A percentile compares a stretch with the other conserved stretches of the same genome.
These are phyloP conservation scores for Heliornis fulica DNA, from an alignment of 2,113 vertebrate genomes.

Conservation along the genomic window DNA sequence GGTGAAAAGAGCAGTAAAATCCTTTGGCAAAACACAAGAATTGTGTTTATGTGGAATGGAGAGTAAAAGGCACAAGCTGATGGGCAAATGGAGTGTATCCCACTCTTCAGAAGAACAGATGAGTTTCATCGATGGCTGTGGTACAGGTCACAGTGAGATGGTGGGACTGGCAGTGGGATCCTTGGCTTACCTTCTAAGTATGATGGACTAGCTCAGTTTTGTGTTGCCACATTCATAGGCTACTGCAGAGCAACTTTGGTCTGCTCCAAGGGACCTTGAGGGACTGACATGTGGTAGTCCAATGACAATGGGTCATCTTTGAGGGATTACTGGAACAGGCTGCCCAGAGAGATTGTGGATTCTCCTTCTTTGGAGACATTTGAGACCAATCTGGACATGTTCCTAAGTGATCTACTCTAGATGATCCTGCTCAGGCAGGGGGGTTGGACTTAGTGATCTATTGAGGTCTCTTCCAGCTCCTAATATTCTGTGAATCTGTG, in stretches of 20 bases:
- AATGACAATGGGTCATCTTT: background rate
- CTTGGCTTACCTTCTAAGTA: accelerated
- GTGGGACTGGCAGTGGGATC: background rate
- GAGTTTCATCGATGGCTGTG: background rate
- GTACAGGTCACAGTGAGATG: background rate
- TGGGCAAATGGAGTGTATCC: background rate
- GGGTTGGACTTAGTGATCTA: too few species aligned
- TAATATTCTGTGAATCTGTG: too few species aligned
- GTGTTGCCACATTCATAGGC: background rate
- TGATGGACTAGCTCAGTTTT: background rate
- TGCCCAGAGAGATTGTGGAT: too few species aligned
- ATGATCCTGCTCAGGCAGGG: too few species aligned
- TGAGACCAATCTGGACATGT: too few species aligned
- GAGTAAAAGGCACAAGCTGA: background rate
- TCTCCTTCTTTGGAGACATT: too few species aligned
- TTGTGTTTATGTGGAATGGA: background rate
- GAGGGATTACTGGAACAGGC: too few species aligned
- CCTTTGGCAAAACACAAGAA: background rate
- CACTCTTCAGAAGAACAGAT: background rate
- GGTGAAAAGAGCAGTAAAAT: background rate
- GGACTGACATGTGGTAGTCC: too few species aligned
- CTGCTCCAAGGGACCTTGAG: background rate
- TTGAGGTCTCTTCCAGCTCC: too few species aligned
- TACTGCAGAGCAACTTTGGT: background rate
- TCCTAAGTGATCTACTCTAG: too few species aligned